These are phyloP conservation scores for Spea multiplicata DNA, from an alignment of 2,113 vertebrate species.

Conservation along the genomic window DNA sequence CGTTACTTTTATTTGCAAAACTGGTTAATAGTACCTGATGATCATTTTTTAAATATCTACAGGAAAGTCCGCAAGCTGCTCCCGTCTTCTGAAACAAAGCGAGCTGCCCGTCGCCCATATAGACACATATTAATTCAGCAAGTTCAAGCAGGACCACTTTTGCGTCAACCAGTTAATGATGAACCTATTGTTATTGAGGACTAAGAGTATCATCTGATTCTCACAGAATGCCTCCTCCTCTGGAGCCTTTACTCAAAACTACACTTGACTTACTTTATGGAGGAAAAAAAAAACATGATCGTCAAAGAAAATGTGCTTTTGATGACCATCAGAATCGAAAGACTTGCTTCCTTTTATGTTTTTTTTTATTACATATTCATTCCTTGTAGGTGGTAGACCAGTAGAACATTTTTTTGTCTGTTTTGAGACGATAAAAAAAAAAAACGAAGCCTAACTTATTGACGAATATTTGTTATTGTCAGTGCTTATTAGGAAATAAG, in stretches of 20 bases:
- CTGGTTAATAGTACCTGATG: neutral
- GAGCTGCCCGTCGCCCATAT: slow-evolving; percentile 70
- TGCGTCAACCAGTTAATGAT: slow-evolving; percentile 70
- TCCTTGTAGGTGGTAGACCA: slow-evolving; percentile 53
- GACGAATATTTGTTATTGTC: no score
- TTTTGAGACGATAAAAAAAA: neutral
- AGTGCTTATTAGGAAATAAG: no score
- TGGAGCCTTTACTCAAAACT: slow-evolving; percentile 50
- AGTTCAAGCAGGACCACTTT: slow-evolving; percentile 64
- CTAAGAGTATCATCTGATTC: slow-evolving; percentile 48
- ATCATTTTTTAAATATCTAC: slow-evolving; percentile 18
- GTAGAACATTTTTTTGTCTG: slow-evolving; percentile 6
- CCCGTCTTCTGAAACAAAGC: slow-evolving; percentile 76
- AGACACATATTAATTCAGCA: slow-evolving; percentile 71
- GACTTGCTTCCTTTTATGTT: slow-evolving; percentile 58
- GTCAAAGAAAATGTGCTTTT: slow-evolving; percentile 24
- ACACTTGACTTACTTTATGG: slow-evolving; percentile 56
- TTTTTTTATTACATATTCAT: slow-evolving; percentile 59
- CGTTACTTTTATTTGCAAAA: neutral
- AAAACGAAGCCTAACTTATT: no score
- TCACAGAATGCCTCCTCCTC: slow-evolving; percentile 22
- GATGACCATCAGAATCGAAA: slow-evolving; percentile 70
- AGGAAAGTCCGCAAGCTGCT: slow-evolving; percentile 78
- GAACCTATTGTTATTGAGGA: slow-evolving; percentile 77
- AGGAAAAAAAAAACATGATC: slow-evolving; percentile 37